These are phyloP conservation scores for Sparidentex hasta DNA, from an alignment of 2,797 vertebrate genomes.

Conservation along the genomic window DNA sequence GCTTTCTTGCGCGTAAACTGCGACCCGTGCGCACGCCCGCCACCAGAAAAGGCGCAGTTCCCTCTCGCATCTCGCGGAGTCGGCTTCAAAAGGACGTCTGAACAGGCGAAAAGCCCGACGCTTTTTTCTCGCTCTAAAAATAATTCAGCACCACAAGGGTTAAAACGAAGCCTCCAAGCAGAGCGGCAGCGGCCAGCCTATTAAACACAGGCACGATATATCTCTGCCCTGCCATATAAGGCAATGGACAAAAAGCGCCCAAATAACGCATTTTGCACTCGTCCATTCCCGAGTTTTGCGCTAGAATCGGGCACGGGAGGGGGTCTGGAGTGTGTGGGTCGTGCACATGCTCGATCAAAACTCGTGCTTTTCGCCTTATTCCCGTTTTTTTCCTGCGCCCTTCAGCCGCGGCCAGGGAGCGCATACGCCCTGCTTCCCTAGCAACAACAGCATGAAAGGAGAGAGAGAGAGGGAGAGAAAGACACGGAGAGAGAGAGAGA, in stretches of 20 bases:
- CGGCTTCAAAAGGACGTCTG: not conserved
- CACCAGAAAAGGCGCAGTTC: not conserved
- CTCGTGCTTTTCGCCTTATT: slow-evolving; percentile 40
- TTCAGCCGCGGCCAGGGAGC: slow-evolving; percentile 77
- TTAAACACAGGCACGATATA: slow-evolving; percentile 82
- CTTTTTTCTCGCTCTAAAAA: slow-evolving; percentile 55
- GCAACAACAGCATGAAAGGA: slow-evolving; percentile 83
- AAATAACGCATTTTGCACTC: slow-evolving; percentile 64
- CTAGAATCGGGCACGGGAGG: slow-evolving; percentile 23
- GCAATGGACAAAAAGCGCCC: slow-evolving; percentile 80
- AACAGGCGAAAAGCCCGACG: slow-evolving; percentile 9
- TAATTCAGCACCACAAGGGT: slow-evolving; percentile 86
- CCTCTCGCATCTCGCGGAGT: not conserved
- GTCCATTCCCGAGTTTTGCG: slow-evolving; percentile 56
- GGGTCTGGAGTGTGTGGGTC: not conserved
- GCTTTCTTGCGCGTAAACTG: slow-evolving; percentile 14
- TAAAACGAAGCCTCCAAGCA: slow-evolving; percentile 78
- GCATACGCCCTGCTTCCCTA: slow-evolving; percentile 87
- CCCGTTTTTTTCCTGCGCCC: slow-evolving; percentile 68
- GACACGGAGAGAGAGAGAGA: slow-evolving; percentile 36
- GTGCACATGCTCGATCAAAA: slow-evolving; percentile 48
- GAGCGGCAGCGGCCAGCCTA: slow-evolving; percentile 84
- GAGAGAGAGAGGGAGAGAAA: slow-evolving; percentile 38
- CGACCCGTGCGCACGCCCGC: not conserved
- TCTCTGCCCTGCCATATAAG: slow-evolving; percentile 88